Conservation (phyloP, 2,113 vertebrate genomes). For the Leptodactylus fuscus region DNA sequence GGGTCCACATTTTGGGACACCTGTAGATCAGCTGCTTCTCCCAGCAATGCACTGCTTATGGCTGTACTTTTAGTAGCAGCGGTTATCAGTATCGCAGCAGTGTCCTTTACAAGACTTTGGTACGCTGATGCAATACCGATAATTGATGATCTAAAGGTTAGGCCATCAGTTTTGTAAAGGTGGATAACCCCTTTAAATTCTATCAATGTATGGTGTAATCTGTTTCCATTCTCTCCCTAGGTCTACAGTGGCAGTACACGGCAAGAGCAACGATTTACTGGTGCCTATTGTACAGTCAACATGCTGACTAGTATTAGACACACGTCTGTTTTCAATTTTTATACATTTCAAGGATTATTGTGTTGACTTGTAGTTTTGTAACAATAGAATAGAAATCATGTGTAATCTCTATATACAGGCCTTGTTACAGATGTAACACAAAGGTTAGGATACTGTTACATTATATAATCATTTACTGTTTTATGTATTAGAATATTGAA, state of each 20-base stretch:
- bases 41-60: too few relatives aligned
- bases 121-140: too few relatives aligned
- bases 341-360: not conserved
- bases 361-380: conserved; percentile 28
- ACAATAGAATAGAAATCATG: not conserved
- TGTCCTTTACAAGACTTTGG: too few relatives aligned
- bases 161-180: too few relatives aligned
- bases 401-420: not conserved
- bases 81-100: too few relatives aligned
- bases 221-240: not conserved
- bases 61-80: too few relatives aligned
- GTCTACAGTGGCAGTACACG: not conserved
- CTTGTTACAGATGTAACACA: not conserved
- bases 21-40: too few relatives aligned
- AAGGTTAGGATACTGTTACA: not conserved
- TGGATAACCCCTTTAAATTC: too few relatives aligned
- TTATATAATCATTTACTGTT: not conserved
- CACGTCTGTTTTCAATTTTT: not conserved
- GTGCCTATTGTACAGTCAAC: conserved; percentile 10
- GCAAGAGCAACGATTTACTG: not conserved
- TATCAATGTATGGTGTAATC: not conserved
- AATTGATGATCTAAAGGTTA: too few relatives aligned
- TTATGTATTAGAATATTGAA: not conserved
- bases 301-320: conserved; percentile 4
- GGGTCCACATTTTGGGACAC: too few relatives aligned